phyloP scores from a whole-genome alignment of 2,797 vertebrate species.

The Cuculus canorus region DNA sequence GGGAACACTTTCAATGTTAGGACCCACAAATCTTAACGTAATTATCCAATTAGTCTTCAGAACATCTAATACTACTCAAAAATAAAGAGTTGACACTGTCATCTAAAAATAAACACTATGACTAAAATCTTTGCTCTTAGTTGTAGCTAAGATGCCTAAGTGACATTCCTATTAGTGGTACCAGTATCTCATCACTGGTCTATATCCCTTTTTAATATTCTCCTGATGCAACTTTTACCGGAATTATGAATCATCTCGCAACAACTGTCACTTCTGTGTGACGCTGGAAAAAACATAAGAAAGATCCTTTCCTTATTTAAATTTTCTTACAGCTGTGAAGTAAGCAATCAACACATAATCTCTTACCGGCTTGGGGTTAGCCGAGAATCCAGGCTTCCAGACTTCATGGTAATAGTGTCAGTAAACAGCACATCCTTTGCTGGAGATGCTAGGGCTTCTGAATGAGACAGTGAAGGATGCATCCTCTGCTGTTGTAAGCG shows the following conservation, averaged over 20 bases:
- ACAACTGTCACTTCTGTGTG: not conserved
- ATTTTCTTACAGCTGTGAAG: not conserved
- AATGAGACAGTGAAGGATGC: slow-evolving; percentile 95
- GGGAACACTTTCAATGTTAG: slow-evolving; percentile 22
- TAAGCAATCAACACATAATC: not conserved
- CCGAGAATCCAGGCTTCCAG: slow-evolving; percentile 94
- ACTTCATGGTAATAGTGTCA: slow-evolving; percentile 99
- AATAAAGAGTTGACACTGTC: slow-evolving; percentile 1
- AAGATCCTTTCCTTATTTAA: not conserved
- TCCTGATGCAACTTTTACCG: not conserved
- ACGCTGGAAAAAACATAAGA: not conserved
- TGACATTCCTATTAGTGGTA: not conserved
- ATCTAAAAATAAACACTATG: slow-evolving; percentile 1
- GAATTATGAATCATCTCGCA: not conserved
- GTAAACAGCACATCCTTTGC: slow-evolving; percentile 98
- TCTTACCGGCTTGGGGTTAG: slow-evolving; percentile 93
- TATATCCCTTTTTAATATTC: not conserved
- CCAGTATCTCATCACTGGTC: not conserved
- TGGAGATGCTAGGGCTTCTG: slow-evolving; percentile 94
- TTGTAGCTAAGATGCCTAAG: not conserved
- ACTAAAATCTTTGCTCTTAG: not conserved
- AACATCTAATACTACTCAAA: slow-evolving; percentile 2
- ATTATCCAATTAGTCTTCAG: not conserved
- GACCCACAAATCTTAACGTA: slow-evolving; percentile 7
- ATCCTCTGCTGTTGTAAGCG: slow-evolving; percentile 97